These are phyloP conservation scores for Cyrtonyx montezumae DNA, from an alignment of 2,113 vertebrate genomes.

Conservation along the genomic window DNA sequence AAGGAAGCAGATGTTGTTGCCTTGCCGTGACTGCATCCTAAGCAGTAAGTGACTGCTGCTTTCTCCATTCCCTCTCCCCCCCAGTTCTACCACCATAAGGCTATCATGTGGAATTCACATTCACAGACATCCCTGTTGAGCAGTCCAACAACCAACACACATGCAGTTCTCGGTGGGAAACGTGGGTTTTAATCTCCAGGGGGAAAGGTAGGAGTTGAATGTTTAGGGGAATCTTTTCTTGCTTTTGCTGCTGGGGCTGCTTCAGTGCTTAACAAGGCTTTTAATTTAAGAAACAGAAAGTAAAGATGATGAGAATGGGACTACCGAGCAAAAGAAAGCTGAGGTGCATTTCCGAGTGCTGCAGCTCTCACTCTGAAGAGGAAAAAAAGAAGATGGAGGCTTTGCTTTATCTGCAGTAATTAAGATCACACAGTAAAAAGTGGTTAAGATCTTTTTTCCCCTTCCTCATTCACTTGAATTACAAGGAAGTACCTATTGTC, in stretches of 20 bases:
- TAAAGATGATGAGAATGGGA: not conserved
- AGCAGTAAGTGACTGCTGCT: rapidly evolving
- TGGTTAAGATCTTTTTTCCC: not conserved
- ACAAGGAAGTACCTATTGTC: not conserved
- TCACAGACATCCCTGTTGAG: rapidly evolving
- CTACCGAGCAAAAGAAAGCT: not conserved
- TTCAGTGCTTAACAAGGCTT: not conserved
- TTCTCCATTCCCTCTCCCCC: not conserved
- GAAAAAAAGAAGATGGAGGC: not conserved
- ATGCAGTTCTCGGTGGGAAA: not conserved
- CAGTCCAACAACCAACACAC: not conserved
- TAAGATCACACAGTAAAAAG: not conserved
- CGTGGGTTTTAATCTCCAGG: not conserved
- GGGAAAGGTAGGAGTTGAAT: not conserved
- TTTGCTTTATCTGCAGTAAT: not conserved
- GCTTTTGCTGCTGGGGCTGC: not conserved
- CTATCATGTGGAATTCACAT: not conserved
- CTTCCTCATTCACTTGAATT: not conserved
- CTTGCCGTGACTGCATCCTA: not conserved
- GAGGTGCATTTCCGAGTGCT: not conserved
- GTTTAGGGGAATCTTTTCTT: not conserved
- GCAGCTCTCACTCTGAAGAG: not conserved
- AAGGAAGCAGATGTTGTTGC: not conserved
- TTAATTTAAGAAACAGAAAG: not conserved
- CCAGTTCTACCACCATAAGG: not conserved